phyloP scores from a whole-genome alignment of 2,113 vertebrate species.

The Brachypteracias leptosomus region DNA sequence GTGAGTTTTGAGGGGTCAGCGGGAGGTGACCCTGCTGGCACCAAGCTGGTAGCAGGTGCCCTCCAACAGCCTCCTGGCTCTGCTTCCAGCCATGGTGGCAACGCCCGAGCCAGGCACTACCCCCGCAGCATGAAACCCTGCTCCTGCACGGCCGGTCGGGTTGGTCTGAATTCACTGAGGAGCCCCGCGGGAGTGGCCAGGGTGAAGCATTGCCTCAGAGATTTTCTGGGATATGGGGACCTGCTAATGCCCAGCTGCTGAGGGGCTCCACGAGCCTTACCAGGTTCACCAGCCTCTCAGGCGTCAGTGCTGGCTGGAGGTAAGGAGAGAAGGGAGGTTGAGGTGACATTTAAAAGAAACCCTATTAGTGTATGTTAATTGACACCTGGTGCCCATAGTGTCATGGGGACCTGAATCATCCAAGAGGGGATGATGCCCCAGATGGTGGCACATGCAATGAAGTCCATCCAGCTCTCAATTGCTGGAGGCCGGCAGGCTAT shows the following conservation, averaged over 20 bases:
- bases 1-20: neutral
- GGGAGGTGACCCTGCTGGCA: neutral
- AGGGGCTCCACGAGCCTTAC: accelerated
- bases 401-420: conserved; percentile 11
- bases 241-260: neutral
- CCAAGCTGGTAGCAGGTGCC: neutral
- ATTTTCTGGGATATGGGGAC: neutral
- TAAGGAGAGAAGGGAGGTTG: neutral
- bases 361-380: neutral
- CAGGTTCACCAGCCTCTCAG: accelerated
- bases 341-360: neutral
- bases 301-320: neutral
- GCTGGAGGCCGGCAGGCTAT: neutral
- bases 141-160: neutral
- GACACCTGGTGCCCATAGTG: neutral
- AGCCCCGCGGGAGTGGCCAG: neutral
- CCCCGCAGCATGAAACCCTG: neutral
- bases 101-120: neutral
- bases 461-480: neutral
- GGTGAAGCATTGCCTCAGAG: neutral
- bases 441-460: neutral
- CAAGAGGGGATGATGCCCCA: neutral
- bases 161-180: neutral
- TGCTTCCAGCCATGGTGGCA: neutral
- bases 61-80: neutral